Evolutionary conservation across 1,140 invertebrate genomes (phyloP).

Genomic region (Anoplophora glabripennis): DNA sequence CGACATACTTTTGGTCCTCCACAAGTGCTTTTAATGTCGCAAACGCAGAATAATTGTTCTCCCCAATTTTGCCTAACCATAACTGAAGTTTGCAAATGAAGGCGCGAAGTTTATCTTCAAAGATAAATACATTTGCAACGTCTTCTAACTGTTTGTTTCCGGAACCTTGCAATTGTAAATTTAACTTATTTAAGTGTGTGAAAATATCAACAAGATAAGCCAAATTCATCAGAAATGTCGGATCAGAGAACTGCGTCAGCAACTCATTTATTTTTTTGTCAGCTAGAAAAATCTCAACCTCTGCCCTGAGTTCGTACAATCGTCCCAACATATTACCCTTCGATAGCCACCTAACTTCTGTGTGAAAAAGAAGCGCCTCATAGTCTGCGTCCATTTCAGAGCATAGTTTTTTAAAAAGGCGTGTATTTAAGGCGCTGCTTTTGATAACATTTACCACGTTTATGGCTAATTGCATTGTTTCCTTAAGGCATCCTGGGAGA

Average conservation of each 20-base stretch:
- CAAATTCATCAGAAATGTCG: no score
- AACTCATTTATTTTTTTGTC: not conserved
- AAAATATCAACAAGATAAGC: no score
- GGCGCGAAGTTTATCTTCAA: no score
- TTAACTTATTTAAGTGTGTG: no score
- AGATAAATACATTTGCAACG: no score
- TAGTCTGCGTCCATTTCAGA: slow-evolving; percentile 31
- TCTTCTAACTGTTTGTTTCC: no score
- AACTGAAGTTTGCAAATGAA: no score
- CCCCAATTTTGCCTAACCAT: no score
- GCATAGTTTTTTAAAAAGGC: slow-evolving; percentile 36
- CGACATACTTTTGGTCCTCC: no score
- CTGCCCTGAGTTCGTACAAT: slow-evolving; percentile 25
- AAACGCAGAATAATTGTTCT: not conserved
- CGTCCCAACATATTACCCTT: slow-evolving; percentile 37
- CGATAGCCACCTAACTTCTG: slow-evolving; percentile 34
- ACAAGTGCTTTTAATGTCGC: not conserved
- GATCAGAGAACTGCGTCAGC: no score
- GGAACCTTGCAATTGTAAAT: no score
- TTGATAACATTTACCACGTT: slow-evolving; percentile 43
- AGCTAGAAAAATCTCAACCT: slow-evolving; percentile 11
- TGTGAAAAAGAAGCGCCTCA: slow-evolving; percentile 34
- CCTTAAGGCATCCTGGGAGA: slow-evolving; percentile 30
- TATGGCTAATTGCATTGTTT: slow-evolving; percentile 34
- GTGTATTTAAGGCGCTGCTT: slow-evolving; percentile 38